Evolutionary conservation across 2,888 invertebrate genomes (phyloP).

Genomic region (Chrysolina haemoptera): DNA sequence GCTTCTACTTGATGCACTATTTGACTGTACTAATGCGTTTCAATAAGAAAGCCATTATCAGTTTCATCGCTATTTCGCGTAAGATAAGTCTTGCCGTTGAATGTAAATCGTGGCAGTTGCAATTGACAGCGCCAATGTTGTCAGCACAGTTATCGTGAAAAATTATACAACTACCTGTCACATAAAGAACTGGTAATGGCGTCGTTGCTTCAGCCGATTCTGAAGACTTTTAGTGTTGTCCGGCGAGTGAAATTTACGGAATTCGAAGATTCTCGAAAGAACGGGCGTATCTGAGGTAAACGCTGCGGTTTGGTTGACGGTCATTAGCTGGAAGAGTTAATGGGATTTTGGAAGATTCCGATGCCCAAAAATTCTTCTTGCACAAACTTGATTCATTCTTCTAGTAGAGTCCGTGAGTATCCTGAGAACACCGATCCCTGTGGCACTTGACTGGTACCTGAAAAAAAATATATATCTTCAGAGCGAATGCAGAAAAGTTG

Average conservation of each 20-base stretch:
- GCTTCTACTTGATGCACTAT: no score
- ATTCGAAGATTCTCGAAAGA: constrained; percentile 17
- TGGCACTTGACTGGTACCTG: no score
- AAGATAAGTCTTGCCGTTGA: constrained; percentile 53
- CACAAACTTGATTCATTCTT: background rate
- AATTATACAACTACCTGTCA: constrained; percentile 52
- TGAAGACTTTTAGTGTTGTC: constrained; percentile 31
- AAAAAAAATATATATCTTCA: no score
- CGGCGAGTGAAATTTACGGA: constrained; percentile 21
- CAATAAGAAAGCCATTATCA: constrained; percentile 36
- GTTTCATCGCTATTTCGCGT: constrained; percentile 31
- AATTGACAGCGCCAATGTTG: constrained; percentile 53
- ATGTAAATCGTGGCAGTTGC: constrained; percentile 57
- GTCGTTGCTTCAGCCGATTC: constrained; percentile 44
- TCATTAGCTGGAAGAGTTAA: background rate
- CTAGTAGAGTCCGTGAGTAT: no score
- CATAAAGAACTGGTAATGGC: constrained; percentile 44
- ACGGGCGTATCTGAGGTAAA: background rate
- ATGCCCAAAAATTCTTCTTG: background rate
- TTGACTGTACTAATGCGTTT: constrained; percentile 14
- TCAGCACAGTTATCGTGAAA: constrained; percentile 59
- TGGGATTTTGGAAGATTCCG: background rate
- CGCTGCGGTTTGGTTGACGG: background rate
- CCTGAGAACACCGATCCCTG: no score
- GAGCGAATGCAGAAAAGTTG: no score